Evolutionary conservation across 2,888 invertebrate species (phyloP), one percentile per base, ranked within the genome.

Genomic region (Amblyjoppa fuscipennis): DNA sequence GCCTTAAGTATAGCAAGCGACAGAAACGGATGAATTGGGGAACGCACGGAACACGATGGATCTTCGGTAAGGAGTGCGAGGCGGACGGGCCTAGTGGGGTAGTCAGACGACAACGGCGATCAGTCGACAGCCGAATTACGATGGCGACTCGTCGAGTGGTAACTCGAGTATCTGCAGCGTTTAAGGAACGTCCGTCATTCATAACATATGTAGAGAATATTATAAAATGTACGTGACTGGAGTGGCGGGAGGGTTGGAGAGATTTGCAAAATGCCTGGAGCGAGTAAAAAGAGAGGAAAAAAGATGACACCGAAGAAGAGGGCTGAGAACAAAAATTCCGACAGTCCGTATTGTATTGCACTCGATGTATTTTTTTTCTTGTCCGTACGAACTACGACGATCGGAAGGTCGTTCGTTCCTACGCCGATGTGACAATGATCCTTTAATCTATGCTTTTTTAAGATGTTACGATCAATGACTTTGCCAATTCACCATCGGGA

Each of bases 381-480:
- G 51, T 70, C 13, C 31, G 49, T 7, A 56, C 56, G 25, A 56
- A 16, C 25, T 2, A 11, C 25, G 20, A 9, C 1, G 25, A 56
- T 25, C 56, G 56, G 3, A 56, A 56, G 28, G 11, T 59, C 59
- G 59, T 4, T 1, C 9, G 13, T 59, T 11, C 11, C 11, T 25
- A 20, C 16, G 31, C 11, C 16, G 6, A 53, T 68, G 56, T 45
- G 53, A 34, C 34, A 20, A 45, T 59, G 6, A 31, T 59, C 11
- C 31, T 51, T 56, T 3, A 53, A n/a, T 69, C 66, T 53, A 25
- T 25, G 13, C 5, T 16, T 80, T 13, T 16, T 80, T 13, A 94
- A 96, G 96, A 96, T 94, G 95, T 96, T 84, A 96, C 96, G 13
- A 94, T 96, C 91, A 95, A 96, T 90, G 96, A 96, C 91, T 95